Conservation (phyloP, 2,888 invertebrate species). For the Lasioglossum zephyrum region DNA sequence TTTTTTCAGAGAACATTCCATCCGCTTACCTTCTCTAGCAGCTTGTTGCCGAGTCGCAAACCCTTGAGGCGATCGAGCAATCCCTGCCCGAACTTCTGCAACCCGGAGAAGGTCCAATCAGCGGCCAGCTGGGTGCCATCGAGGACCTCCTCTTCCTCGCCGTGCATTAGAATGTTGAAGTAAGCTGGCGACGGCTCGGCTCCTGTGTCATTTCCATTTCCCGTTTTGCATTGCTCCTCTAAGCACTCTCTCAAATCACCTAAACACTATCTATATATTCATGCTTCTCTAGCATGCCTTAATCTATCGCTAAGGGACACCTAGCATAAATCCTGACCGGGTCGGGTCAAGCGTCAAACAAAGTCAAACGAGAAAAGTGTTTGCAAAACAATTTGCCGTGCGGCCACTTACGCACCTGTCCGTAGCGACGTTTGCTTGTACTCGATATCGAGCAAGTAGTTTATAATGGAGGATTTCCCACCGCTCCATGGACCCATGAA, state of each 20-base stretch:
- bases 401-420: constrained; percentile 89
- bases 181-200: constrained; percentile 97
- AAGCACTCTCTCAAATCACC: constrained; percentile 74
- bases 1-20: too few relatives aligned
- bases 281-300: constrained; percentile 65
- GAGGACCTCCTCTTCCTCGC: constrained; percentile 92
- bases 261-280: constrained; percentile 73
- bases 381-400: constrained; percentile 22
- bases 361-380: constrained; percentile 34
- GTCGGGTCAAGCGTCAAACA: constrained; percentile 41
- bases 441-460: constrained; percentile 95
- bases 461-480: constrained; percentile 97
- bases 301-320: constrained; percentile 46
- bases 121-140: constrained; percentile 98
- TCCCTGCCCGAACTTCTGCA: constrained; percentile 98
- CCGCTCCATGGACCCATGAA: constrained; percentile 99
- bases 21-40: constrained; percentile 92
- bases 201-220: constrained; percentile 86
- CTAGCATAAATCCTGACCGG: background rate
- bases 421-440: constrained; percentile 92
- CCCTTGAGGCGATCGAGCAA: constrained; percentile 95
- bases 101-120: constrained; percentile 96
- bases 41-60: constrained; percentile 91
- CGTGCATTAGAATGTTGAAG: constrained; percentile 96
- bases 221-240: constrained; percentile 70